These are phyloP conservation scores for Carposina sasakii DNA, from an alignment of 1,140 invertebrate species.

Conservation along the genomic window DNA sequence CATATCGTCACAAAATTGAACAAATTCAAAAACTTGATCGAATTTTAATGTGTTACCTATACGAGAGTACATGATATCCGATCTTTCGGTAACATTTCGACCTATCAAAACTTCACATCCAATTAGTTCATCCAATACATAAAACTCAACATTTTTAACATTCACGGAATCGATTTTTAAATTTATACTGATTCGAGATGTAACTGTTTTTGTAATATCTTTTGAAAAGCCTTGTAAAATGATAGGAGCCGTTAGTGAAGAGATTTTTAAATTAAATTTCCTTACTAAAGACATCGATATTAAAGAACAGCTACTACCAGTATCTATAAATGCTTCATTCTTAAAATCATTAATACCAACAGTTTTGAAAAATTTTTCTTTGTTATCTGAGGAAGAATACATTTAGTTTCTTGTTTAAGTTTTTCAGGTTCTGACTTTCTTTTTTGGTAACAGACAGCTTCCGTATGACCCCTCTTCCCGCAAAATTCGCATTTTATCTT, in stretches of 20 bases:
- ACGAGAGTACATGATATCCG: neutral
- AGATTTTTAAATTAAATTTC: neutral
- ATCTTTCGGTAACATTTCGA: neutral
- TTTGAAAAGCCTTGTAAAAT: neutral
- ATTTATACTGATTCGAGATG: neutral
- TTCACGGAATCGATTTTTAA: neutral
- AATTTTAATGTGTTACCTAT: conserved; percentile 1
- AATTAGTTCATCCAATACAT: neutral
- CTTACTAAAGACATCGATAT: neutral
- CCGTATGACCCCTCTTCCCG: no score
- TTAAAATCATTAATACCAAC: no score
- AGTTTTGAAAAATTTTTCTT: no score
- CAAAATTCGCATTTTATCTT: no score
- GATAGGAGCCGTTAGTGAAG: neutral
- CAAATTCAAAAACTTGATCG: no score
- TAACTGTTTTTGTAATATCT: neutral
- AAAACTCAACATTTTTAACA: neutral
- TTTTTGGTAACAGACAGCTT: no score
- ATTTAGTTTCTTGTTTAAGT: no score
- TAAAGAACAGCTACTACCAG: conserved; percentile 5
- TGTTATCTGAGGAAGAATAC: no score
- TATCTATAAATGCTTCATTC: no score
- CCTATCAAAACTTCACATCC: conserved; percentile 2
- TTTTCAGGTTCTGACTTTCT: no score
- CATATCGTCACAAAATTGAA: no score